Conservation (phyloP, 2,888 invertebrate species). For the Taphrorychus bicolor region DNA sequence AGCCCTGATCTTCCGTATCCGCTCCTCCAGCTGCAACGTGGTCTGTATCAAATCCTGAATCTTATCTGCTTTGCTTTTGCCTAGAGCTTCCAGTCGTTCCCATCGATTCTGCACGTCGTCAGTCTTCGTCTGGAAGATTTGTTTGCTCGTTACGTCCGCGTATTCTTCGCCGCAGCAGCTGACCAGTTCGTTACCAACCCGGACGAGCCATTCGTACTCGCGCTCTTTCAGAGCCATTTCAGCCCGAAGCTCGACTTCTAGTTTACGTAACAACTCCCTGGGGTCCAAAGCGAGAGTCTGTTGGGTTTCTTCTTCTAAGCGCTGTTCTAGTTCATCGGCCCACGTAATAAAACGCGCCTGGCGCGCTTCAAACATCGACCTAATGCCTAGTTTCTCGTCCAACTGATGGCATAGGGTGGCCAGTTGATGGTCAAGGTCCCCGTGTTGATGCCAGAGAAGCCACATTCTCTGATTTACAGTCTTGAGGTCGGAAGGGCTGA, state of each 20-base stretch:
- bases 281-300: constrained; percentile 67
- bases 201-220: constrained; percentile 79
- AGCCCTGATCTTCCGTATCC: constrained; percentile 73
- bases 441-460: constrained; percentile 80
- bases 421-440: constrained; percentile 81
- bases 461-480: constrained; percentile 79
- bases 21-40: constrained; percentile 72
- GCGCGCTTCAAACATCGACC: constrained; percentile 74
- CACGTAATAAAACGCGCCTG: constrained; percentile 72
- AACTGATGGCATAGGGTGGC: constrained; percentile 71
- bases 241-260: constrained; percentile 77
- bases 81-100: constrained; percentile 75
- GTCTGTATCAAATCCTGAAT: constrained; percentile 76
- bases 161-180: constrained; percentile 71
- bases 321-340: constrained; percentile 73
- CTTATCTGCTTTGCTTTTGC: constrained; percentile 73
- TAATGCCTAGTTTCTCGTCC: constrained; percentile 76
- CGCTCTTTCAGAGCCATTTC: constrained; percentile 79
- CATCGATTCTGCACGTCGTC: constrained; percentile 73
- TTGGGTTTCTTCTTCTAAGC: constrained; percentile 65
- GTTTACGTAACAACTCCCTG: constrained; percentile 73
- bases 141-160: constrained; percentile 66
- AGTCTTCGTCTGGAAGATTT: constrained; percentile 64
- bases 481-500: constrained; percentile 85
- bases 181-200: constrained; percentile 71